phyloP scores from a whole-genome alignment of 2,888 invertebrate species.

The Amitus sp. region DNA sequence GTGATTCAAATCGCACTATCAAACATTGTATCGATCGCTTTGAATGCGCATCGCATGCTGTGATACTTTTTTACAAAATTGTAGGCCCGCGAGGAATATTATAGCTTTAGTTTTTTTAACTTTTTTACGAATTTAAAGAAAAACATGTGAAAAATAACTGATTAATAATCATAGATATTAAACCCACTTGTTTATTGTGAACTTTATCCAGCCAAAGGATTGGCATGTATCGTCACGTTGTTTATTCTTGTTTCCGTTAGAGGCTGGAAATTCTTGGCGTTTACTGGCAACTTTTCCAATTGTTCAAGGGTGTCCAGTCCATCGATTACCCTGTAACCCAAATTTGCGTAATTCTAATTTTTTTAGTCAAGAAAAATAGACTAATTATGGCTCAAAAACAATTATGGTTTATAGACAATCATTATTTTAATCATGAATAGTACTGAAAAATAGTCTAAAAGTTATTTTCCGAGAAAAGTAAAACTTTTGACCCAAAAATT shows the following conservation, averaged over 20 bases:
- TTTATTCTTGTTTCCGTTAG: slow-evolving; percentile 87
- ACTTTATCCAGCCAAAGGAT: slow-evolving; percentile 89
- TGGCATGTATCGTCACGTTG: slow-evolving; percentile 95
- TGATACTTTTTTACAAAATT: not conserved
- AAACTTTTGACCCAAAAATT: too few relatives aligned
- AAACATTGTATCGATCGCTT: not conserved
- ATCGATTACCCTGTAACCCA: slow-evolving; percentile 88
- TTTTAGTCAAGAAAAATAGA: too few relatives aligned
- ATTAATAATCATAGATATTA: not conserved
- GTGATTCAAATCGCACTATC: not conserved
- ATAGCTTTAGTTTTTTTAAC: too few relatives aligned
- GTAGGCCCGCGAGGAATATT: too few relatives aligned
- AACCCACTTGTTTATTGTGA: too few relatives aligned
- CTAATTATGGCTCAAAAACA: too few relatives aligned
- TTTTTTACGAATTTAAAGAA: not conserved
- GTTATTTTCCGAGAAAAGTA: too few relatives aligned
- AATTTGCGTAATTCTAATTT: slow-evolving; percentile 7
- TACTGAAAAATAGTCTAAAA: too few relatives aligned
- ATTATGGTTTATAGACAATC: too few relatives aligned
- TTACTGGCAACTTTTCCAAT: slow-evolving; percentile 93
- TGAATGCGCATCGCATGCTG: not conserved
- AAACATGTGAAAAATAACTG: not conserved
- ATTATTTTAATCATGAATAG: slow-evolving; percentile 13
- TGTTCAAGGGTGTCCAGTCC: slow-evolving; percentile 96
- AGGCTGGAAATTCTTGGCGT: slow-evolving; percentile 92